These are phyloP conservation scores for Scolanthus callimorphus DNA, from an alignment of 92 coral and sea anemone genomes.

Conservation along the genomic window DNA sequence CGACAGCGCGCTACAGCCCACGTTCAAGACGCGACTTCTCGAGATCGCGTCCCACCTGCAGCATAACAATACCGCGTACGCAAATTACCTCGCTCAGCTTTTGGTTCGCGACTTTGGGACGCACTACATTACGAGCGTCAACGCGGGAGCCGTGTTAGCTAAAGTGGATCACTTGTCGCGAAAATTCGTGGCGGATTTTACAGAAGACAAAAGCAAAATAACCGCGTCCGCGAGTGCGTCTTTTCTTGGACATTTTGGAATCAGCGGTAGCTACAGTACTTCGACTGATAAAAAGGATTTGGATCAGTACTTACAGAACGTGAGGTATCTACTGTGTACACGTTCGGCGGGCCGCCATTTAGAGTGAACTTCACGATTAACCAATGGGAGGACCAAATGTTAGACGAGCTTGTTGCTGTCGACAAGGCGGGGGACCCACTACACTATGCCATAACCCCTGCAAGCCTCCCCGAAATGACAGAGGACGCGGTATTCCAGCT, in stretches of 20 bases:
- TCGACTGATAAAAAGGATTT: constrained; percentile 40
- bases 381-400: constrained; percentile 77
- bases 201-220: constrained; percentile 51
- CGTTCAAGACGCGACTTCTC: constrained; percentile 76
- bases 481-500: constrained; percentile 50
- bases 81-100: constrained; percentile 69
- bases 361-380: constrained; percentile 64
- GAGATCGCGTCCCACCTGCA: constrained; percentile 86
- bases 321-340: constrained; percentile 54
- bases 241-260: constrained; percentile 68
- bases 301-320: constrained; percentile 55
- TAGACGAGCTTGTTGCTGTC: constrained; percentile 67
- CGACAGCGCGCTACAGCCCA: constrained; percentile 71
- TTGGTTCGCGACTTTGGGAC: constrained; percentile 92
- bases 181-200: constrained; percentile 37
- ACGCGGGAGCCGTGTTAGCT: constrained; percentile 84
- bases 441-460: constrained; percentile 68
- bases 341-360: constrained; percentile 85
- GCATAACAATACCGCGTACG: constrained; percentile 79
- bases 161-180: constrained; percentile 66
- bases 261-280: constrained; percentile 35
- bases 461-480: constrained; percentile 67
- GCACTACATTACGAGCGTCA: constrained; percentile 81
- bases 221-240: constrained; percentile 90
- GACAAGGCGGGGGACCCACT: constrained; percentile 83